These are phyloP conservation scores for Calliopum simillimum DNA, from an alignment of 2,888 invertebrate genomes.

Conservation along the genomic window DNA sequence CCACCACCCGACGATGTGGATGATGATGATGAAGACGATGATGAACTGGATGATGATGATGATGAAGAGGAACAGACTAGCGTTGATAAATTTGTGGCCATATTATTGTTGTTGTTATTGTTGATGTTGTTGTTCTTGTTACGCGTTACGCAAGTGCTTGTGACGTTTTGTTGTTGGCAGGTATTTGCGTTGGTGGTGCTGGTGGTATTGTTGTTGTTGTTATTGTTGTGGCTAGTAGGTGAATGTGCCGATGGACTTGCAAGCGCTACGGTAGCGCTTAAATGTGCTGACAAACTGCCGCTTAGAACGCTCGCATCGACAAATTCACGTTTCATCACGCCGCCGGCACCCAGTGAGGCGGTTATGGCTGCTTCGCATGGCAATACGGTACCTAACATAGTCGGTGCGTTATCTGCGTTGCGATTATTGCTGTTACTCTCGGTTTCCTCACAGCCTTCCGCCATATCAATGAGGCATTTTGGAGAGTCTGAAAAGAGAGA, in stretches of 20 bases:
- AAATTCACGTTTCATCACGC: constrained; percentile 64
- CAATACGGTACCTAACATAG: constrained; percentile 67
- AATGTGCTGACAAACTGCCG: constrained; percentile 50
- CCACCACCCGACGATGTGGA: constrained; percentile 41
- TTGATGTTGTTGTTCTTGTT: constrained; percentile 42
- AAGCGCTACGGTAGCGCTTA: constrained; percentile 50
- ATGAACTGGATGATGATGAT: constrained; percentile 59
- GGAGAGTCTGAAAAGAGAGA: constrained; percentile 69
- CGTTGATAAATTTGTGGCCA: constrained; percentile 21
- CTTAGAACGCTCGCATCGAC: constrained; percentile 59
- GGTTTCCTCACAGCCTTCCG: constrained; percentile 77
- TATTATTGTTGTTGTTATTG: constrained; percentile 24
- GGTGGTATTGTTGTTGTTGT: constrained; percentile 49
- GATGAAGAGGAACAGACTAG: constrained; percentile 51
- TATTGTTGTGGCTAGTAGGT: constrained; percentile 43
- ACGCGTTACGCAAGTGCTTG: constrained; percentile 44
- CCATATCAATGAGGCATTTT: constrained; percentile 80
- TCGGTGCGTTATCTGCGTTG: constrained; percentile 54
- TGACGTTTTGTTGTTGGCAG: constrained; percentile 38
- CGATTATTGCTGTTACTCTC: constrained; percentile 50
- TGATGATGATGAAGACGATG: constrained; percentile 48
- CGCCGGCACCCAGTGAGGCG: constrained; percentile 58
- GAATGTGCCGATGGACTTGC: constrained; percentile 38
- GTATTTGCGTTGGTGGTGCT: constrained; percentile 41
- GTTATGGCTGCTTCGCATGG: constrained; percentile 67